phyloP scores from a whole-genome alignment of 2,888 invertebrate species.

The Tachina fera region DNA sequence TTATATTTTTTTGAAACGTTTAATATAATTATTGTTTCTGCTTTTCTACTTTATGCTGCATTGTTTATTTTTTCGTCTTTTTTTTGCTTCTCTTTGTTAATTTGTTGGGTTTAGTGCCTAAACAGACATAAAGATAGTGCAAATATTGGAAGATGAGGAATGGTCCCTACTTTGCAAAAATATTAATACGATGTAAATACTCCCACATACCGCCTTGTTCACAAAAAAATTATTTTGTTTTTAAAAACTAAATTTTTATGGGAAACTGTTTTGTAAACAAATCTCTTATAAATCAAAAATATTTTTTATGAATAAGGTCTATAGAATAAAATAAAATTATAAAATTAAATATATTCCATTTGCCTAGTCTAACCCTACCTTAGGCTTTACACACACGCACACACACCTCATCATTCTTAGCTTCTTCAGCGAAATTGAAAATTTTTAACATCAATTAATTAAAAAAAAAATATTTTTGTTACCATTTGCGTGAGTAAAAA shows the following conservation, averaged over 20 bases:
- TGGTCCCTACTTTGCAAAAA: no score
- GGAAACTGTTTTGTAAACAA: no score
- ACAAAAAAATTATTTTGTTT: no score
- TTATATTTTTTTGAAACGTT: constrained; percentile 32
- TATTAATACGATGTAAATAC: no score
- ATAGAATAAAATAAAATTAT: no score
- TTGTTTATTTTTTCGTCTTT: background rate
- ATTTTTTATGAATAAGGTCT: no score
- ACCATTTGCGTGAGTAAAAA: constrained; percentile 48
- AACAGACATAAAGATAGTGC: background rate
- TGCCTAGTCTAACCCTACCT: background rate
- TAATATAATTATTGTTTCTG: constrained; percentile 19
- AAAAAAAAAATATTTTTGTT: constrained; percentile 13
- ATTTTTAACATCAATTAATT: constrained; percentile 42
- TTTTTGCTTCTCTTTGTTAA: background rate
- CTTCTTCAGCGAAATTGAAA: constrained; percentile 15
- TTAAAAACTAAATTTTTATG: no score
- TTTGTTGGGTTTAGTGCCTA: constrained; percentile 12
- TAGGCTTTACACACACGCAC: background rate
- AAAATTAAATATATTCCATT: background rate
- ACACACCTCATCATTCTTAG: constrained; percentile 16
- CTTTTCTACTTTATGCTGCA: constrained; percentile 5
- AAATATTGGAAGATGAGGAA: background rate
- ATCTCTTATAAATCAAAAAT: no score
- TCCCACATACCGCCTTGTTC: no score